Percentiles rank a stretch among this genome's conserved stretches.
These are phyloP conservation scores for Vultur gryphus DNA, from an alignment of 2,797 vertebrate species.

Conservation along the genomic window DNA sequence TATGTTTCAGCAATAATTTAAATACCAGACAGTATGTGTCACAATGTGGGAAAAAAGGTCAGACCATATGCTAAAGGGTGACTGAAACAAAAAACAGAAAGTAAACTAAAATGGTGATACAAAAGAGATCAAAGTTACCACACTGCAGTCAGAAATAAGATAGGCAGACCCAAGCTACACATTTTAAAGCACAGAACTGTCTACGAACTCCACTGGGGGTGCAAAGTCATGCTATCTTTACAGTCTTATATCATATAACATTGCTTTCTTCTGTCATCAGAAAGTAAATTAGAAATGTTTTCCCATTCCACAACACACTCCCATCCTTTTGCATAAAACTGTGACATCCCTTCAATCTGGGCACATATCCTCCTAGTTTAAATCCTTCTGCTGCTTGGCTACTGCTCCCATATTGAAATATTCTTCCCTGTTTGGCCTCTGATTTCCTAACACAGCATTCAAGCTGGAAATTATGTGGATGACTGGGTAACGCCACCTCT, in stretches of 20 bases:
- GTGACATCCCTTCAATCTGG: not conserved
- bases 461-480: not conserved
- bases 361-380: not conserved
- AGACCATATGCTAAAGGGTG: not conserved
- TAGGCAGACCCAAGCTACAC: not conserved
- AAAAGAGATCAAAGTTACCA: slow-evolving; percentile 29
- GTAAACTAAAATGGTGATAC: slow-evolving; percentile 23
- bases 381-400: not conserved
- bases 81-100: slow-evolving; percentile 46
- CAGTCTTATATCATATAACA: not conserved
- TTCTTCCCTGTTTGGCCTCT: not conserved
- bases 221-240: not conserved
- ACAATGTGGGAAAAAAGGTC: not conserved
- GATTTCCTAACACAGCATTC: not conserved
- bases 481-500: not conserved
- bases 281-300: not conserved
- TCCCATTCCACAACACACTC: not conserved
- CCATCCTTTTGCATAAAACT: not conserved
- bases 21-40: not conserved
- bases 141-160: slow-evolving; percentile 12
- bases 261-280: slow-evolving; percentile 23
- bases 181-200: slow-evolving; percentile 30
- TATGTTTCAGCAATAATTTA: slow-evolving; percentile 11
- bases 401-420: not conserved
- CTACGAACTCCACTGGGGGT: not conserved